Evolutionary conservation across 35 echinoderm and acorn worm genomes (phyloP), one percentile per base, ranked within the genome.

Genomic region (Acanthaster planci): DNA sequence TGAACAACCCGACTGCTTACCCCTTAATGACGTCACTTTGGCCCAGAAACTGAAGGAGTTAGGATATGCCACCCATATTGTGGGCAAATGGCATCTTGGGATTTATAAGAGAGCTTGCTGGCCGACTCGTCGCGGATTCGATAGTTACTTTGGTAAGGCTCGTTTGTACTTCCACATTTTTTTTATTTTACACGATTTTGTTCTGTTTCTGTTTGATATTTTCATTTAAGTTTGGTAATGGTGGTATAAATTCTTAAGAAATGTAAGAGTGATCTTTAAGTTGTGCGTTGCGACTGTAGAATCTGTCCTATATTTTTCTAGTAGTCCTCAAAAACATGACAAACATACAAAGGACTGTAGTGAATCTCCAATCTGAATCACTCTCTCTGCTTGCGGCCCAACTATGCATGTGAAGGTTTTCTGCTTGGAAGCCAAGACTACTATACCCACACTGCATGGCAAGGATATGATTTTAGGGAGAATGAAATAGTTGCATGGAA

Each of bases 11-110:
- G 56, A 59, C 51, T 90, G 39, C 84, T 40, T 90, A 10, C 89
- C 89, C 59, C 23, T 85, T 5, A 37, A 85, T 52, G 89, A 90
- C 17, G 58, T 86, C 29, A 56, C 78, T 37, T 35, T 90, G 17
- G 72, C 89, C 18, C 81, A 90, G 76, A 90, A 90, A 55, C 52
- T 90, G 37, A 77, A 85, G 44, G 81, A 90, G 51, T 31, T n/a
- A 10, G 80, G 80, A 2, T 90, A 90, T 67, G 44, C 81, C 0
- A 90, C 89, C 14, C 89, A 90, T 37, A 21, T 85, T 29, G 82
- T 90, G 23, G 89, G 89, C 18, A 90, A 90, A 59, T 90, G 89
- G 89, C 89, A 90, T 44, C 51, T 90, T 38, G 89, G 89, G 4
- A 42, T 79, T 44, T 90, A 85, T 72, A 90, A 76, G 82, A 85